These are phyloP conservation scores for Australoheros facetus DNA, from an alignment of 2,797 vertebrate genomes.

Conservation along the genomic window DNA sequence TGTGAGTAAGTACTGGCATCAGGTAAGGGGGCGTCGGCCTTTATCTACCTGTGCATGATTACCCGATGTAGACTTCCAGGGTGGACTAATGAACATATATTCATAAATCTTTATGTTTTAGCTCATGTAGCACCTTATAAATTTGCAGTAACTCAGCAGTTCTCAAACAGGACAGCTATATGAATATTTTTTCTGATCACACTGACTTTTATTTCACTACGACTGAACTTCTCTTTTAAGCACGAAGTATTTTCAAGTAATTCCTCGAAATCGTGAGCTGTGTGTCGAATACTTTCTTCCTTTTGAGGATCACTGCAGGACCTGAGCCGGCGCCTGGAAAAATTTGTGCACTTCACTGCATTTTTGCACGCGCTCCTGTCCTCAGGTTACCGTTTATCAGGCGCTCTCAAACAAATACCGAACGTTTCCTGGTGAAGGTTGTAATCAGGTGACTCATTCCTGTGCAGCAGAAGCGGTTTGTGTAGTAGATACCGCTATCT, in stretches of 20 bases:
- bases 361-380: neutral
- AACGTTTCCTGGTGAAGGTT: slow-evolving; percentile 1
- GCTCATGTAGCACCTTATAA: no score
- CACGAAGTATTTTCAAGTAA: no score
- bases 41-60: neutral
- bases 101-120: neutral
- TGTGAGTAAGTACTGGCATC: neutral
- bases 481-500: slow-evolving; percentile 10
- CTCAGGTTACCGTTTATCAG: neutral
- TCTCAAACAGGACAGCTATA: neutral
- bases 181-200: neutral
- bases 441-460: slow-evolving; percentile 39
- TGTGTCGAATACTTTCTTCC: neutral
- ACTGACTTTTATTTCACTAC: neutral
- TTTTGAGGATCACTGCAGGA: neutral
- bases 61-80: neutral
- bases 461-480: slow-evolving; percentile 7
- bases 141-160: neutral
- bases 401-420: slow-evolving; percentile 10
- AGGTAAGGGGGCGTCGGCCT: neutral
- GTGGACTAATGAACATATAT: neutral
- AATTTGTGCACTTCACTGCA: neutral
- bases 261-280: neutral
- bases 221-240: neutral
- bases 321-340: neutral